These are phyloP conservation scores for Drosophila azteca DNA, from an alignment of 1,140 invertebrate species.

Conservation along the genomic window DNA sequence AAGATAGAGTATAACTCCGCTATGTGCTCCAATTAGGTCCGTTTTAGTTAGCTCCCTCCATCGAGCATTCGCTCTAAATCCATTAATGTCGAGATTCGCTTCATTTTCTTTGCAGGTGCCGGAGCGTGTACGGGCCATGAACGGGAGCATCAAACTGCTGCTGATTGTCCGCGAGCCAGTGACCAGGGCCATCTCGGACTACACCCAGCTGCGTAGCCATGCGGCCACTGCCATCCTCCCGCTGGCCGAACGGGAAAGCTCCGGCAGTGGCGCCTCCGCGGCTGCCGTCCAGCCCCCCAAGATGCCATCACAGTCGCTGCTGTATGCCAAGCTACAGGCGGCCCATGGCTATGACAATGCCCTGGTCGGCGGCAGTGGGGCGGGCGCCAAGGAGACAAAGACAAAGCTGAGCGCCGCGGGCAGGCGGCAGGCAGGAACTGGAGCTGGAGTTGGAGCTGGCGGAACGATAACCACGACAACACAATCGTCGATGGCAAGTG, in stretches of 20 bases:
- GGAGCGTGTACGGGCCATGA: conserved; percentile 95
- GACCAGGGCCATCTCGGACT: conserved; percentile 97
- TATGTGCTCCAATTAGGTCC: no score
- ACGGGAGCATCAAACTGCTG: conserved; percentile 94
- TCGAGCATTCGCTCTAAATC: background rate
- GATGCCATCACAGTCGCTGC: conserved; percentile 56
- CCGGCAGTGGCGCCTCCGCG: conserved; percentile 32
- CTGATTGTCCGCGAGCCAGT: conserved; percentile 98
- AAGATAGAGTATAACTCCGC: no score
- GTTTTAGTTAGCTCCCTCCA: background rate
- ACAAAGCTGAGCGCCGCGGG: conserved; percentile 5
- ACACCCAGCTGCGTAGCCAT: conserved; percentile 93
- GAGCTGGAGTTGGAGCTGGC: conserved; percentile 3
- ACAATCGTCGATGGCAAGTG: conserved; percentile 60
- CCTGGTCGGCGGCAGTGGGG: conserved; percentile 63
- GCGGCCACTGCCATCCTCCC: conserved; percentile 87
- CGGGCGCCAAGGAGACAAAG: conserved; percentile 66
- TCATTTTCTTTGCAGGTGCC: conserved; percentile 87
- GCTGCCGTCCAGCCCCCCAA: conserved; percentile 35
- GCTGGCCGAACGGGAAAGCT: conserved; percentile 67
- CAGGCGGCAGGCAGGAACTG: background rate
- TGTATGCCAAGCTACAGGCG: conserved; percentile 71
- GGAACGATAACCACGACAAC: conserved; percentile 59
- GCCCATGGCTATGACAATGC: conserved; percentile 68
- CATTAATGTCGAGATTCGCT: background rate